A percentile compares a stretch with the other conserved stretches of the same genome.
These are phyloP conservation scores for Puntigrus tetrazona DNA, from an alignment of 2,113 vertebrate species.

Conservation along the genomic window DNA sequence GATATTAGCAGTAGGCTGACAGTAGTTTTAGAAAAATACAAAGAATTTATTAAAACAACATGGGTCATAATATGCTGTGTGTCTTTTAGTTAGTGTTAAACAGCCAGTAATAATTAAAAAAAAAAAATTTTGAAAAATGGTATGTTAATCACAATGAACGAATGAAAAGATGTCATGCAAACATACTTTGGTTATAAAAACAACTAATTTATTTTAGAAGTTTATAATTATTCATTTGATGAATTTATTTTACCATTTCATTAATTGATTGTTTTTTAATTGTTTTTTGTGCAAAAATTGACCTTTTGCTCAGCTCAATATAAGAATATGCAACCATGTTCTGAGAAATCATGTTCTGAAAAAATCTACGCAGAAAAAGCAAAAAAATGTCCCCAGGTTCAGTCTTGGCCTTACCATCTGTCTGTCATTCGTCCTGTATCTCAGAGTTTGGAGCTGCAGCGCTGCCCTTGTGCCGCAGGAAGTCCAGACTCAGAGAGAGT, in stretches of 20 bases:
- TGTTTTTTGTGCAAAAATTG: neutral
- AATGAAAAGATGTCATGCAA: neutral
- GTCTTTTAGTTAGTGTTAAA: neutral
- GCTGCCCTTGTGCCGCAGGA: neutral
- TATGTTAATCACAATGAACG: neutral
- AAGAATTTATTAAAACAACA: neutral
- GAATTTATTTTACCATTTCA: neutral
- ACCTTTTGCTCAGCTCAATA: neutral
- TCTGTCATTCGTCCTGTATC: neutral
- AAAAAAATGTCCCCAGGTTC: neutral
- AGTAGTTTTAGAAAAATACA: neutral
- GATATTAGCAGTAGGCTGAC: neutral
- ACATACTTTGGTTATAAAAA: neutral
- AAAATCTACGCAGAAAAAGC: neutral
- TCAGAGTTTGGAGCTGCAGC: neutral
- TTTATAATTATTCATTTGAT: too few relatives aligned
- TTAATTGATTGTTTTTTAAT: too few relatives aligned
- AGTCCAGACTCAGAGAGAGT: neutral
- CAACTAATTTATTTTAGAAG: neutral
- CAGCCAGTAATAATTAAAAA: neutral
- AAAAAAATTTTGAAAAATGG: neutral
- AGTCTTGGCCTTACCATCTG: neutral
- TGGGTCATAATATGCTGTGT: neutral
- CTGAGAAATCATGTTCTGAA: neutral
- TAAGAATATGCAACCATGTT: neutral